Evolutionary conservation across 2,113 vertebrate genomes (phyloP).

Genomic region (Lynx canadensis): DNA sequence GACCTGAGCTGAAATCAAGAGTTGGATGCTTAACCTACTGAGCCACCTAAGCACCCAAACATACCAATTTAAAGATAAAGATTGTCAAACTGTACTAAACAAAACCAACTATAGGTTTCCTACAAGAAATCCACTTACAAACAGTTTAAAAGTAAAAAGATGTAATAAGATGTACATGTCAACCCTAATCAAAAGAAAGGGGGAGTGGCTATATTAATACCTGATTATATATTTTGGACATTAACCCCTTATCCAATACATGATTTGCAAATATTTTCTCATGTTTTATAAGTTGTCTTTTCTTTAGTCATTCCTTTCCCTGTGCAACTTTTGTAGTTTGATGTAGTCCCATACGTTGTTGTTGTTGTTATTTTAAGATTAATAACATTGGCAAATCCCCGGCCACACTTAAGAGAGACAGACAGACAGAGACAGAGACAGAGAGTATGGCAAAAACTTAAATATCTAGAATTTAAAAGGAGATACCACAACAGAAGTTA

Average conservation of each 20-base stretch:
- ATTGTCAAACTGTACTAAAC: neutral
- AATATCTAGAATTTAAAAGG: neutral
- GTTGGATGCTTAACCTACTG: too few species aligned
- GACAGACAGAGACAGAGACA: neutral
- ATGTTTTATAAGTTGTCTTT: neutral
- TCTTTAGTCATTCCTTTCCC: neutral
- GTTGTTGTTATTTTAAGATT: neutral
- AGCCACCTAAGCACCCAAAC: too few species aligned
- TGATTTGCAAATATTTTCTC: neutral
- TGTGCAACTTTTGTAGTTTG: neutral
- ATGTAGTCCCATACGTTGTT: neutral
- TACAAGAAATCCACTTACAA: neutral
- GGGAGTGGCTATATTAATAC: neutral
- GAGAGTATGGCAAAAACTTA: neutral
- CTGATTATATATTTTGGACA: neutral
- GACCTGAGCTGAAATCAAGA: too few species aligned
- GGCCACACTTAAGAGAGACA: neutral
- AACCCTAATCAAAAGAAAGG: neutral
- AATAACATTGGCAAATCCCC: neutral
- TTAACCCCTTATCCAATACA: neutral
- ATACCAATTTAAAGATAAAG: neutral
- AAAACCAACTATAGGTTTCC: conserved; percentile 7
- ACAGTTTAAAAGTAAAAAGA: neutral
- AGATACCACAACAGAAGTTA: neutral
- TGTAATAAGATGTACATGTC: neutral